Base-by-base conservation (phyloP, 2,888 invertebrate species). In the Coecobrya sp. region DNA sequence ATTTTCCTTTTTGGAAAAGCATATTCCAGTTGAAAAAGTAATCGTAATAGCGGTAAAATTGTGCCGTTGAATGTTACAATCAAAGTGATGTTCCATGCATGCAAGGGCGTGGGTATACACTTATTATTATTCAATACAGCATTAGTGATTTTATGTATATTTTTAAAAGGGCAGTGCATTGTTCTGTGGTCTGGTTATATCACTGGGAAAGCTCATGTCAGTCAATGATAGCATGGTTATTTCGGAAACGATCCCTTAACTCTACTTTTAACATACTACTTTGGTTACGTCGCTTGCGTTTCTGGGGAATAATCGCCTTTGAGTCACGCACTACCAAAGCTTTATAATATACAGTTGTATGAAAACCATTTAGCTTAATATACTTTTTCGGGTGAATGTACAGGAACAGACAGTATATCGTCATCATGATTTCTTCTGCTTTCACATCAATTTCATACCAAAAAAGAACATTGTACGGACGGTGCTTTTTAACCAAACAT, bases 311-410 rank as follows among this genome's bases (percentile, higher is more conserved):
- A 42, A 70, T 70, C 42, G 70, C 42, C 42, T 70, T 70, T 70
- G 36, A 70, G 70, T 70, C 70, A 70, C 70, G 70, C 70, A 70
- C 42, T 70, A 2, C 68, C 7, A 25, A 19, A 59, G 59, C 5
- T 59, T 49, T 59, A 59, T 59, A 59, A 11, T n/a, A 59, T 19
- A 7, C 59, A 4, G 11, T 55, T 25, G 16, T 22, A 7, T 27
- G 27, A 68, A 68, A 30, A 13, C 30, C 68, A 68, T 27, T 68
- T 10, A 30, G 13, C 13, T 4, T 30, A 68, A 30, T 68, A 68
- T n/a, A 25, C 25, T 25, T 62, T n/a, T 62, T 22, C n/a, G 36
- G 2, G 55, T 55, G 55, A 55, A 55, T n/a, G 3, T 16, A 10
- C 16, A 11, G 52, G 52, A 52, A 2, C 52, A 2, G 1, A 16